Evolutionary conservation across 2,888 invertebrate species (phyloP).

Genomic region (Ptycholaimellus sp.): DNA sequence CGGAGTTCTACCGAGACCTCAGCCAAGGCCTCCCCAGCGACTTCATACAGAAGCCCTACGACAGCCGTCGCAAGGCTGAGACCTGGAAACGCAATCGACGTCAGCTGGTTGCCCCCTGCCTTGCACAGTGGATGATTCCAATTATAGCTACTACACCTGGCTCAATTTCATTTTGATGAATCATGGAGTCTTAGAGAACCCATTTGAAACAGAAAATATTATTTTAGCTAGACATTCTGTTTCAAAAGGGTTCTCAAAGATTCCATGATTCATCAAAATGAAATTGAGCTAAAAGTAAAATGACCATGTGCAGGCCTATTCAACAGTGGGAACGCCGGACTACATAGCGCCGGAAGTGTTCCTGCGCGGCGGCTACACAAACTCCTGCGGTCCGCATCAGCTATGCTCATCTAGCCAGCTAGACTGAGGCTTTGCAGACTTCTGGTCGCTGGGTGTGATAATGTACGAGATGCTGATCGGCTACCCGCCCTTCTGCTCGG

Average conservation of each 20-base stretch:
- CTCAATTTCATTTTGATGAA: not conserved
- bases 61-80: constrained; percentile 87
- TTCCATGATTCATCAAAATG: not conserved
- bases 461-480: constrained; percentile 99
- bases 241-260: too few species aligned
- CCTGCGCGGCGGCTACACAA: constrained; percentile 78
- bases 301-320: constrained; percentile 32
- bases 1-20: constrained; percentile 68
- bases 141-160: too few species aligned
- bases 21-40: constrained; percentile 22
- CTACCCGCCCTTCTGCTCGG: constrained; percentile 97
- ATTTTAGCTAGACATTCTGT: too few species aligned
- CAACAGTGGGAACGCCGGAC: constrained; percentile 71
- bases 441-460: constrained; percentile 98
- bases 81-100: constrained; percentile 96
- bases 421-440: too few species aligned
- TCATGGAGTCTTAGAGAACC: not conserved
- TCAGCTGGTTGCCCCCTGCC: constrained; percentile 52
- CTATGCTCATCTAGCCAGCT: too few species aligned
- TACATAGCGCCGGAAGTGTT: constrained; percentile 98
- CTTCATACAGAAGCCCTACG: constrained; percentile 46
- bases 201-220: too few species aligned
- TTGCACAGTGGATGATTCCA: too few species aligned
- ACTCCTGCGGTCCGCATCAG: too few species aligned
- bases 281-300: not conserved